These are phyloP conservation scores for Penaeus chinensis DNA, from an alignment of 1,140 invertebrate genomes.

Conservation along the genomic window DNA sequence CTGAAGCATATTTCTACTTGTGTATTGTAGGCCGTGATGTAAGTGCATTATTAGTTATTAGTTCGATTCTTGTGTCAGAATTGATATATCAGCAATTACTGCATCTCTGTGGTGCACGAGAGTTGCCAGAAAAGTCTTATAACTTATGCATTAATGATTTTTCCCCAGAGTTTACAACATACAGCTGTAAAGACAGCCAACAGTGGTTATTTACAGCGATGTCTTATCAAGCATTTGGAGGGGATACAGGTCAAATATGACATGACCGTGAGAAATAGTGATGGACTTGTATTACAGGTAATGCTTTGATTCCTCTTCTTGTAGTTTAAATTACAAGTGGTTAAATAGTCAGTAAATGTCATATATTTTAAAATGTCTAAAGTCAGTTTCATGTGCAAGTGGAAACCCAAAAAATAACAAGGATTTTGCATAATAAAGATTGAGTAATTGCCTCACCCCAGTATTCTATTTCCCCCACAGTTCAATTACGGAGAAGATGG, in stretches of 20 bases:
- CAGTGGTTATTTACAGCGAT: slow-evolving; percentile 97
- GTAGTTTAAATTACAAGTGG: background rate
- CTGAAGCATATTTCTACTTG: slow-evolving; percentile 99
- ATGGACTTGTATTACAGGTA: slow-evolving; percentile 89
- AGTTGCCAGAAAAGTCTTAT: too few species aligned
- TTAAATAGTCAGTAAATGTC: background rate
- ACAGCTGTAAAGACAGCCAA: slow-evolving; percentile 90
- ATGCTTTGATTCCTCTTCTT: background rate
- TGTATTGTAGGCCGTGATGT: slow-evolving; percentile 96
- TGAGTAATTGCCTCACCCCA: background rate
- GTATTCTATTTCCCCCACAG: slow-evolving; percentile 65
- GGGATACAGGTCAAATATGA: slow-evolving; percentile 92
- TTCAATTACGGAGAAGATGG: slow-evolving; percentile 99
- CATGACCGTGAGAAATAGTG: slow-evolving; percentile 93
- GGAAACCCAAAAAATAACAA: too few species aligned
- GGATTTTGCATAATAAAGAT: too few species aligned
- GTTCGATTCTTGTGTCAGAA: too few species aligned
- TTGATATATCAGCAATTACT: too few species aligned
- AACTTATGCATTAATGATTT: background rate
- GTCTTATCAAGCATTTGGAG: slow-evolving; percentile 98
- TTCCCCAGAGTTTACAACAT: slow-evolving; percentile 70
- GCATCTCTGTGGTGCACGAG: too few species aligned
- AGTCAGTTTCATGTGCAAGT: too few species aligned
- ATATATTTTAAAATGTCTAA: too few species aligned
- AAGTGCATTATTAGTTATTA: slow-evolving; percentile 27